A percentile compares a stretch with the other conserved stretches of the same genome.
phyloP scores from a whole-genome alignment of 1,140 invertebrate species.

The Lasioglossum albipes region DNA sequence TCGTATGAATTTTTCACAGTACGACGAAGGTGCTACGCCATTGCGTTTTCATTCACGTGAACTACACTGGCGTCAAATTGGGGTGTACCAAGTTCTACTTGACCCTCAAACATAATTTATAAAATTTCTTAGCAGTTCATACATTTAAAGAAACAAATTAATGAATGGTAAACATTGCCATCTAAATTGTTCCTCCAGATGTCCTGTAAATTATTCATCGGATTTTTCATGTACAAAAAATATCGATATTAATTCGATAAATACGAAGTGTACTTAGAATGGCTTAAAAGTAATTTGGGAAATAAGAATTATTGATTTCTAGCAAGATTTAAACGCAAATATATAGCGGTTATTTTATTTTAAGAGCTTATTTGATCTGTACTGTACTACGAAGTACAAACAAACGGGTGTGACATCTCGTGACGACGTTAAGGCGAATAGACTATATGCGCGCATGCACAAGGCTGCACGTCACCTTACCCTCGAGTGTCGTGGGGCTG shows the following conservation, averaged over 20 bases:
- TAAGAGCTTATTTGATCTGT: background rate
- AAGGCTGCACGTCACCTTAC: slow-evolving; percentile 46
- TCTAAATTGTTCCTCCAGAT: too few species aligned
- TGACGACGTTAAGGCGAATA: slow-evolving; percentile 34
- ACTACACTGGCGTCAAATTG: background rate
- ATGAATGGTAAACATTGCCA: too few species aligned
- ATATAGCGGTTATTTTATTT: background rate
- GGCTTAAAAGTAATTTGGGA: background rate
- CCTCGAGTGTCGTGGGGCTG: slow-evolving; percentile 47
- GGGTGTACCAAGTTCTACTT: background rate
- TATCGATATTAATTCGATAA: too few species aligned
- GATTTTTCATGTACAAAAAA: too few species aligned
- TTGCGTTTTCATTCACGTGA: background rate
- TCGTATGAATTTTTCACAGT: background rate
- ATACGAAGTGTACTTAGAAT: too few species aligned
- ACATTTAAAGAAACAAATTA: too few species aligned
- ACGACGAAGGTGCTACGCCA: background rate
- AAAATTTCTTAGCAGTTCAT: too few species aligned
- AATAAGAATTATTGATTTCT: background rate
- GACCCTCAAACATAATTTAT: too few species aligned
- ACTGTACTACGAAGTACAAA: slow-evolving; percentile 8
- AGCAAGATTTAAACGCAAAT: background rate
- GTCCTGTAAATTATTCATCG: too few species aligned
- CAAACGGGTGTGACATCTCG: slow-evolving; percentile 45
- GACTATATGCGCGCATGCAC: slow-evolving; percentile 45